Conservation (phyloP, 2,888 invertebrate species). For the Xestia rhomboidea region DNA sequence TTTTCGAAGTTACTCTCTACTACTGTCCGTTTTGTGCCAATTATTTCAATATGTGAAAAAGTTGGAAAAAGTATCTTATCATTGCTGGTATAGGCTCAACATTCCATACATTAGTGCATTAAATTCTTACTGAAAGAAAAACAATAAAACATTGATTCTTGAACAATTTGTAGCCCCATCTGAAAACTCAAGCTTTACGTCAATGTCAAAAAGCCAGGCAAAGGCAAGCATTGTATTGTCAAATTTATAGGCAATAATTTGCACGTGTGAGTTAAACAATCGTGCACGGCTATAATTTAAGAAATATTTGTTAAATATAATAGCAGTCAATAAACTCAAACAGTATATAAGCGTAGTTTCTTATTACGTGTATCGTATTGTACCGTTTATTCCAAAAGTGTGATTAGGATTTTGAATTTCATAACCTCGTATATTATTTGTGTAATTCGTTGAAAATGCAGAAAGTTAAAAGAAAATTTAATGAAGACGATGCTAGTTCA, state of each 20-base stretch:
- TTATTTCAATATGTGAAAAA: not conserved
- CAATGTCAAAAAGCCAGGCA: not conserved
- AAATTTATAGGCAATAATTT: not conserved
- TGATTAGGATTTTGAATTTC: slow-evolving; percentile 19
- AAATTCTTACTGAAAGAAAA: not conserved
- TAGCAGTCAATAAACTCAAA: not conserved
- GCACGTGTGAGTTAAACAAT: slow-evolving; percentile 40
- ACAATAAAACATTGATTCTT: not conserved
- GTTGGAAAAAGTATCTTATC: too few species aligned
- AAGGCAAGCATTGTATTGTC: too few species aligned
- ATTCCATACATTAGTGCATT: not conserved
- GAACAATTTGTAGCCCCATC: not conserved
- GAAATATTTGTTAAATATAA: slow-evolving; percentile 1
- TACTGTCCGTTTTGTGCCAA: not conserved
- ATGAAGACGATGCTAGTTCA: slow-evolving; percentile 68
- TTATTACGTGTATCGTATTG: not conserved
- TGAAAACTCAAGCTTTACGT: not conserved
- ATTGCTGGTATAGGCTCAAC: not conserved
- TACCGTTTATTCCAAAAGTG: not conserved
- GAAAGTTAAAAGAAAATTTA: slow-evolving; percentile 83
- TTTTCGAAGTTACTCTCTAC: slow-evolving; percentile 5
- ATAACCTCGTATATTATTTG: slow-evolving; percentile 60
- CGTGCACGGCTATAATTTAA: not conserved
- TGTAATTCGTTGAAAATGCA: slow-evolving; percentile 75
- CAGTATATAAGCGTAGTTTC: not conserved